Base-by-base conservation (phyloP, 2,888 invertebrate species). In the Campaea margaritaria region DNA sequence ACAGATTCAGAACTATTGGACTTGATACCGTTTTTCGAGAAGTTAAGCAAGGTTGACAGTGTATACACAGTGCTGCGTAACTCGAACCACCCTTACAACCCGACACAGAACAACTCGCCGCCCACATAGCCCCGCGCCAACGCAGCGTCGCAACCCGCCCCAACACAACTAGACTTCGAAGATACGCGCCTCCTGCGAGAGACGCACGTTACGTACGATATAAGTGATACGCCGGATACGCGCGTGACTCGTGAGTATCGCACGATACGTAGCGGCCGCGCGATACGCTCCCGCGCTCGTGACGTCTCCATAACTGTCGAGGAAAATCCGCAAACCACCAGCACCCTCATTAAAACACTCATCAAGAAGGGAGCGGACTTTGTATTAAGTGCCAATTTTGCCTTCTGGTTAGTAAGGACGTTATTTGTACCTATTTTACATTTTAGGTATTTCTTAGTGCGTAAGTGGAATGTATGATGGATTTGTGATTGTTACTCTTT, bases 1-100 rank as follows among this genome's bases (percentile, higher is more conserved):
- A 96, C 96, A 81, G 99, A 99, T 93, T 96, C 97, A 65, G 99
- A 99, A 93, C 95, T 99, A 71, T 94, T 98, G 82, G 99, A 99
- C 93, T 94, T 99, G 86, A 97, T 99, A 89, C 99, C 99, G 76
- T 97, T 99, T 91, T 98, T 99, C 92, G 99, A 99, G 93, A 97
- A 97, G 89, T 94, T 99, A 76, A 97, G 98, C 93, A 97, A 96
- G 93, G 97, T 98, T 85, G 98, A 99, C 91, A 98, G 98, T 94
- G 98, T 99, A 73, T 99, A 98, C 93, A 96, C 97, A 87, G 97
- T 98, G 93, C 93, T 98, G 89, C 96, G 97, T 85, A 97, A 97
- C 93, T 97, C 97, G 73, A 97, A 97, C 93, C 97, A 97, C 86
- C 96, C 97, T 64, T 96, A 95, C 92, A 95, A 95, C 85, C 88